Evolutionary conservation across 2,888 invertebrate genomes (phyloP).

Genomic region (Petrolisthes manimaculis): DNA sequence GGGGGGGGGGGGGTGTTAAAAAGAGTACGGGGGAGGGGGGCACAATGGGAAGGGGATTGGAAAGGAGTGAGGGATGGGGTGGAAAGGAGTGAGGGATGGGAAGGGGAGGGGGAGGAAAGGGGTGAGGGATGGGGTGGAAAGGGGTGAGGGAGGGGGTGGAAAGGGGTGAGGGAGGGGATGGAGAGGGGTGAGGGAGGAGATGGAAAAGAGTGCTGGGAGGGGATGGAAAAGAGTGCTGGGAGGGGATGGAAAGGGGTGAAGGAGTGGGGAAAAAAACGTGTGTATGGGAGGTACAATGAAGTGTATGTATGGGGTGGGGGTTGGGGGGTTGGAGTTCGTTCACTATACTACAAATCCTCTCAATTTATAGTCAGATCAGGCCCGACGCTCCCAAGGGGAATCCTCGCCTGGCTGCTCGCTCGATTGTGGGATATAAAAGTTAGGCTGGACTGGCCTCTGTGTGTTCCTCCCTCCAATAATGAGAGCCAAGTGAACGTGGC

Average conservation of each 20-base stretch:
- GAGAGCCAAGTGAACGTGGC: not conserved
- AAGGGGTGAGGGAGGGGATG: not conserved
- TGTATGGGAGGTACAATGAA: too few relatives aligned
- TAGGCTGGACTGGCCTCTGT: not conserved
- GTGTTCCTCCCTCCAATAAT: not conserved
- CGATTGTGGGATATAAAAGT: slow-evolving; percentile 1
- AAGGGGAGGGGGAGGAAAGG: not conserved
- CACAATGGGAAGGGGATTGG: not conserved
- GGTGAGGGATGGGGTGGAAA: too few relatives aligned
- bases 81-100: not conserved
- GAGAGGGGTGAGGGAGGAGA: not conserved
- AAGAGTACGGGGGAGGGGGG: not conserved
- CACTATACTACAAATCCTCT: slow-evolving; percentile 1
- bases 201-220: too few relatives aligned
- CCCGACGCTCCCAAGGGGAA: not conserved
- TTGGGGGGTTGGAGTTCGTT: not conserved
- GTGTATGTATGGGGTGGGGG: not conserved
- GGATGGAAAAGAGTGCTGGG: too few relatives aligned
- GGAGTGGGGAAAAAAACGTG: too few relatives aligned
- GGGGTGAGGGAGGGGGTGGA: too few relatives aligned
- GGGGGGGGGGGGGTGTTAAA: not conserved
- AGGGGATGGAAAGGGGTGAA: too few relatives aligned
- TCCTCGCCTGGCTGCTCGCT: not conserved
- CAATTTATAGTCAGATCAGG: slow-evolving; percentile 1
- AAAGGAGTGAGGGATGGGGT: not conserved